These are phyloP conservation scores for Hyperoplus immaculatus DNA, from an alignment of 2,797 vertebrate species.

Conservation along the genomic window DNA sequence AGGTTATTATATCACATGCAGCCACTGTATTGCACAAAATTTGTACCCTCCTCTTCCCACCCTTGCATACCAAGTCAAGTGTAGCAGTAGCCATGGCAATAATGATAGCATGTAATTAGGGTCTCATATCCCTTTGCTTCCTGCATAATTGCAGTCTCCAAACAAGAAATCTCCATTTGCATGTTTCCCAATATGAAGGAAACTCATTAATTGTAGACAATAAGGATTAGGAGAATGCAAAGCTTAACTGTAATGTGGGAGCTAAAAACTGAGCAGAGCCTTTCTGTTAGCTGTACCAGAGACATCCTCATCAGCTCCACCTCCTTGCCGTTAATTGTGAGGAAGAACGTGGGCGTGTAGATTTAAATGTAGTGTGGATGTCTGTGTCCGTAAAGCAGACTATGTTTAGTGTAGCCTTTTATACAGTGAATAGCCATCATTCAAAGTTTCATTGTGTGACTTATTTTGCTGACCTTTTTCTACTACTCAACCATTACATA, in stretches of 20 bases:
- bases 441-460: conserved; percentile 23
- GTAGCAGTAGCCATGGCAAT: conserved; percentile 80
- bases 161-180: conserved; percentile 83
- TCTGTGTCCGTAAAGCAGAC: conserved; percentile 45
- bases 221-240: conserved; percentile 82
- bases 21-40: conserved; percentile 54
- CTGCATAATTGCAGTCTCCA: conserved; percentile 80
- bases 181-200: conserved; percentile 81
- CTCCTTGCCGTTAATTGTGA: conserved; percentile 60
- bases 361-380: conserved; percentile 53
- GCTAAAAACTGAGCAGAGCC: conserved; percentile 69
- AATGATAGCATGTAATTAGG: conserved; percentile 82
- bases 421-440: conserved; percentile 22
- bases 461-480: conserved; percentile 21
- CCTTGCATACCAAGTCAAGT: conserved; percentile 70
- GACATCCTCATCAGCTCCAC: conserved; percentile 74
- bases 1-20: conserved; percentile 43
- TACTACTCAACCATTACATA: conserved; percentile 5
- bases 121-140: conserved; percentile 80
- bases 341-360: conserved; percentile 49
- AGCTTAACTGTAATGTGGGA: conserved; percentile 80
- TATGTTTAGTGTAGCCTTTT: conserved; percentile 26
- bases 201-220: conserved; percentile 87
- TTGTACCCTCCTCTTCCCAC: conserved; percentile 48
- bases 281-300: conserved; percentile 64